These are phyloP conservation scores for Xylota segnis DNA, from an alignment of 2,888 invertebrate genomes.

Conservation along the genomic window DNA sequence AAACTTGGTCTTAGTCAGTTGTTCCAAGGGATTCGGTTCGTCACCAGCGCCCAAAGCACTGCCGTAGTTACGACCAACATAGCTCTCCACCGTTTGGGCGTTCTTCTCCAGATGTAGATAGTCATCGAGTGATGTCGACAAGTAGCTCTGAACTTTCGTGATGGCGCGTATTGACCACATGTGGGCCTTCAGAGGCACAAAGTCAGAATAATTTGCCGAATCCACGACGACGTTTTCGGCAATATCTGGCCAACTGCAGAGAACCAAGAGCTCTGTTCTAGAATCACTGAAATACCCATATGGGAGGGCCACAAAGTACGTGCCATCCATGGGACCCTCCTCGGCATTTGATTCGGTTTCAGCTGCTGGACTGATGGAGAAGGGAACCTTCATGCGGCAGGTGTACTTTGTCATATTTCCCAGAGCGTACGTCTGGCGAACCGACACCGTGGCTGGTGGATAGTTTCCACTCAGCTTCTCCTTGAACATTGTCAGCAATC, in stretches of 20 bases:
- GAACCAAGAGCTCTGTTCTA: slow-evolving; percentile 90
- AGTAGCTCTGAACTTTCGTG: slow-evolving; percentile 89
- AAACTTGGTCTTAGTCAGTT: slow-evolving; percentile 91
- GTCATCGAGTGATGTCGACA: slow-evolving; percentile 90
- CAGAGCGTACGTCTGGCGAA: slow-evolving; percentile 88
- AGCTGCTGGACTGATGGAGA: slow-evolving; percentile 78
- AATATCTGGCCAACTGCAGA: slow-evolving; percentile 94
- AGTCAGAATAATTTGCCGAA: slow-evolving; percentile 93
- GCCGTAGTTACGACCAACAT: slow-evolving; percentile 83
- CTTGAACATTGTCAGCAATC: slow-evolving; percentile 94
- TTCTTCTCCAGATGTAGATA: slow-evolving; percentile 88
- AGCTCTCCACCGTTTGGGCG: slow-evolving; percentile 79
- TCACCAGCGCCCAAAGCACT: slow-evolving; percentile 85
- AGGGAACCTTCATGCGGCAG: slow-evolving; percentile 63
- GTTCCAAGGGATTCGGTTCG: slow-evolving; percentile 87
- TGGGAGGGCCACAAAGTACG: slow-evolving; percentile 87
- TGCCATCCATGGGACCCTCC: slow-evolving; percentile 81
- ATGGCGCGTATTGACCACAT: slow-evolving; percentile 90
- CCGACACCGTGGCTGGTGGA: slow-evolving; percentile 88
- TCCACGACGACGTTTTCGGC: slow-evolving; percentile 95
- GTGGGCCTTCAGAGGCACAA: slow-evolving; percentile 92
- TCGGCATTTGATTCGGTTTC: slow-evolving; percentile 72
- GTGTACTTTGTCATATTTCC: slow-evolving; percentile 82
- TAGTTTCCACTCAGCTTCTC: slow-evolving; percentile 91
- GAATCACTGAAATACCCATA: slow-evolving; percentile 95